Conservation (phyloP, 2,797 vertebrate species). For the Cryptoprocta ferox region DNA sequence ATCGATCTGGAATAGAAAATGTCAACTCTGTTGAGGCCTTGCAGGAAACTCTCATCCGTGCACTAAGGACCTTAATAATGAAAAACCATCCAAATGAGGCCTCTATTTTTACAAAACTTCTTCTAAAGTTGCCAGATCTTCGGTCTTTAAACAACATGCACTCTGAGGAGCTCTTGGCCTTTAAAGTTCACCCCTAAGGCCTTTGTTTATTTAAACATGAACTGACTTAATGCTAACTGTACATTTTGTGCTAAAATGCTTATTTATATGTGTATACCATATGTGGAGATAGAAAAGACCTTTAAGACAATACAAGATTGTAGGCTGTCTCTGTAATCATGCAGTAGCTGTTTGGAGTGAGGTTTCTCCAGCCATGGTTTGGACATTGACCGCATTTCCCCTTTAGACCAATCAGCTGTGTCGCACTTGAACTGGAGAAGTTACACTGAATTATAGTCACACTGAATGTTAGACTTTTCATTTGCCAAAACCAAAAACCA, state of each 20-base stretch:
- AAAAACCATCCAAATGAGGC: constrained; percentile 95
- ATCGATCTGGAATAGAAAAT: constrained; percentile 97
- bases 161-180: constrained; percentile 98
- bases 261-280: constrained; percentile 84
- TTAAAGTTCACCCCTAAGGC: constrained; percentile 94
- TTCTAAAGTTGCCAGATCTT: constrained; percentile 97
- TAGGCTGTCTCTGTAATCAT: constrained; percentile 78
- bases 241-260: constrained; percentile 83
- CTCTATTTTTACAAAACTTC: constrained; percentile 98
- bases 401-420: constrained; percentile 71
- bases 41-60: constrained; percentile 97
- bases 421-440: constrained; percentile 76
- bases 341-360: constrained; percentile 81
- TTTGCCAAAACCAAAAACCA: constrained; percentile 81
- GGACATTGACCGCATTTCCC: neutral
- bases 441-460: constrained; percentile 69
- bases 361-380: constrained; percentile 66
- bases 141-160: constrained; percentile 99
- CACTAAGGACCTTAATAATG: constrained; percentile 95
- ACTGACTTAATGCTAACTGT: constrained; percentile 81
- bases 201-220: constrained; percentile 79
- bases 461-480: constrained; percentile 82
- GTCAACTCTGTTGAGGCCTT: constrained; percentile 95
- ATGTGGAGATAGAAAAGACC: constrained; percentile 77
- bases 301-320: constrained; percentile 67